Conservation (phyloP, 64 coral and sea anemone species). For the Pocillopora verrucosa region DNA sequence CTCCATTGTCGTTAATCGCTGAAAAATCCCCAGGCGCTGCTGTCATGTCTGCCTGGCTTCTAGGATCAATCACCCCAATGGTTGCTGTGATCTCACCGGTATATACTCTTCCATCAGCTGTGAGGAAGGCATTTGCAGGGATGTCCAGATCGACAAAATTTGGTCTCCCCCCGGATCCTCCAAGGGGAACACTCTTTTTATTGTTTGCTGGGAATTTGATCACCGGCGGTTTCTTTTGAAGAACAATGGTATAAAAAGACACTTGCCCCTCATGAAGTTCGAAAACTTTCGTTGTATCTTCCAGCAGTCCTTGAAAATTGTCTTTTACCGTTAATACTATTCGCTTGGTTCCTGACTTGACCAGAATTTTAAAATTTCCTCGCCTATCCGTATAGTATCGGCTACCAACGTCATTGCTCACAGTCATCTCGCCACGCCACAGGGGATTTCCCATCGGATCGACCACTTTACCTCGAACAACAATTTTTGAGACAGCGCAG, state of each 20-base stretch:
- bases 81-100: slow-evolving; percentile 26
- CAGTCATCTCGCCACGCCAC: neutral
- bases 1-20: slow-evolving; percentile 25
- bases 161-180: neutral
- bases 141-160: slow-evolving; percentile 45
- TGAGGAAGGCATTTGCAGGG: slow-evolving; percentile 41
- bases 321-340: neutral
- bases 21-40: slow-evolving; percentile 66
- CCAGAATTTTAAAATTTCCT: neutral
- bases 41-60: slow-evolving; percentile 46
- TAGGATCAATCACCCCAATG: slow-evolving; percentile 53
- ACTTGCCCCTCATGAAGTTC: neutral
- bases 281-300: neutral
- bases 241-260: slow-evolving; percentile 8
- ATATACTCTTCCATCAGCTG: slow-evolving; percentile 23
- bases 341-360: neutral
- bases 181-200: slow-evolving; percentile 23
- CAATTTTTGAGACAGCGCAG: neutral
- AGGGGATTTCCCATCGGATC: neutral
- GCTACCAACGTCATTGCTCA: neutral
- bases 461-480: neutral
- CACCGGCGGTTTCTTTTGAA: neutral
- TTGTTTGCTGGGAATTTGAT: neutral
- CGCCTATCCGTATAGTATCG: neutral
- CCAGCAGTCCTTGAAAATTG: neutral